These are phyloP conservation scores for Spinus pinus DNA, from an alignment of 2,797 vertebrate species.

Conservation along the genomic window DNA sequence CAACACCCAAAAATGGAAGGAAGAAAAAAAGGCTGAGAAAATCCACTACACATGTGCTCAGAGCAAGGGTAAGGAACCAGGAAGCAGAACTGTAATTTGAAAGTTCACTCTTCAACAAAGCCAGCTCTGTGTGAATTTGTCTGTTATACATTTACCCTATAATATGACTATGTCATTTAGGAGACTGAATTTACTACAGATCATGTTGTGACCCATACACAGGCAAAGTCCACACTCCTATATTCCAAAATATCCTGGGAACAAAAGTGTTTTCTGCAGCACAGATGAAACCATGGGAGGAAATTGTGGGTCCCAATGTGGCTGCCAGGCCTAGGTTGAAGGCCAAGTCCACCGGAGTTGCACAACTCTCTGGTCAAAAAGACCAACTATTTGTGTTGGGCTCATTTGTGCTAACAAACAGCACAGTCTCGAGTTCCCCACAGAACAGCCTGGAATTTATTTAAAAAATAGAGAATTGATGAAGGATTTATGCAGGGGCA, in stretches of 20 bases:
- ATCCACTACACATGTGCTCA: background rate
- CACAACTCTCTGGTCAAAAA: background rate
- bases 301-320: background rate
- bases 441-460: background rate
- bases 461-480: background rate
- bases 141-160: background rate
- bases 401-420: background rate
- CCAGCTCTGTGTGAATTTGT: background rate
- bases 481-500: background rate
- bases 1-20: background rate
- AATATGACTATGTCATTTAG: background rate
- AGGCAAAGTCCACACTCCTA: background rate
- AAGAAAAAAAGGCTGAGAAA: background rate
- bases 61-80: background rate
- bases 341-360: background rate
- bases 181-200: background rate
- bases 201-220: background rate
- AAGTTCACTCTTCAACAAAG: background rate
- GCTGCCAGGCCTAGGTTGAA: background rate
- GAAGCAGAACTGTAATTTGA: background rate
- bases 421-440: background rate
- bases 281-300: background rate
- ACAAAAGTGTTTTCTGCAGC: background rate
- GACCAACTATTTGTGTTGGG: background rate
- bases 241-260: background rate